phyloP scores from a whole-genome alignment of 2,113 vertebrate species.

The Telmatochromis brachygnathus region DNA sequence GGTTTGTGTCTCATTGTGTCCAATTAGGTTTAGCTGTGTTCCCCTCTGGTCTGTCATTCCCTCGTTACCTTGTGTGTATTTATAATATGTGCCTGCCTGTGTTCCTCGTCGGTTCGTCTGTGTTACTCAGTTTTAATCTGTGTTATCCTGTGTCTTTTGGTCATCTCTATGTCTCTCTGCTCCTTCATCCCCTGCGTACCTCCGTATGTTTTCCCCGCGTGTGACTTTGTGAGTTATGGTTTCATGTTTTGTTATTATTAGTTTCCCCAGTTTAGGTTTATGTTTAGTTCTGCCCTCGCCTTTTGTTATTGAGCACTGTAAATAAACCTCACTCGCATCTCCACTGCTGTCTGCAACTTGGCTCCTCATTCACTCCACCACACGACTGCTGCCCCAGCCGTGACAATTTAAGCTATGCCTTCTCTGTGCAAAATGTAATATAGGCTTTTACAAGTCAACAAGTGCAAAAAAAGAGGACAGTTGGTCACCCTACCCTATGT shows the following conservation, averaged over 20 bases:
- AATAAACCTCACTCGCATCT: background rate
- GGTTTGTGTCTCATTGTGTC: background rate
- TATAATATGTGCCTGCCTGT: background rate
- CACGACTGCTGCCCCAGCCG: background rate
- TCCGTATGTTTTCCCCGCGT: background rate
- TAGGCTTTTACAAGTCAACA: background rate
- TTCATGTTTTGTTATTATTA: background rate
- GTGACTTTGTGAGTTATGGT: background rate
- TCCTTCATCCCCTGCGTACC: background rate
- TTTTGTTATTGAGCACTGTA: background rate
- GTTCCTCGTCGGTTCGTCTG: background rate
- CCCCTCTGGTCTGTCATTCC: background rate
- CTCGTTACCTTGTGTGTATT: background rate
- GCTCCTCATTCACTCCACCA: background rate
- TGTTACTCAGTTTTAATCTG: background rate
- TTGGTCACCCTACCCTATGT: background rate
- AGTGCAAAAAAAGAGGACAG: background rate
- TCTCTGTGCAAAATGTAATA: background rate
- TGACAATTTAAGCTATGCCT: background rate
- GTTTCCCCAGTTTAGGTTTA: background rate
- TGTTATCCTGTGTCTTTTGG: background rate
- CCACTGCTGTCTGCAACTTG: background rate
- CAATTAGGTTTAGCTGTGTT: background rate
- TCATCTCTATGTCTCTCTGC: background rate
- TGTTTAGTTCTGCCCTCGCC: background rate